phyloP scores from a whole-genome alignment of 2,888 invertebrate genomes.

The Epinotia brunnichana region DNA sequence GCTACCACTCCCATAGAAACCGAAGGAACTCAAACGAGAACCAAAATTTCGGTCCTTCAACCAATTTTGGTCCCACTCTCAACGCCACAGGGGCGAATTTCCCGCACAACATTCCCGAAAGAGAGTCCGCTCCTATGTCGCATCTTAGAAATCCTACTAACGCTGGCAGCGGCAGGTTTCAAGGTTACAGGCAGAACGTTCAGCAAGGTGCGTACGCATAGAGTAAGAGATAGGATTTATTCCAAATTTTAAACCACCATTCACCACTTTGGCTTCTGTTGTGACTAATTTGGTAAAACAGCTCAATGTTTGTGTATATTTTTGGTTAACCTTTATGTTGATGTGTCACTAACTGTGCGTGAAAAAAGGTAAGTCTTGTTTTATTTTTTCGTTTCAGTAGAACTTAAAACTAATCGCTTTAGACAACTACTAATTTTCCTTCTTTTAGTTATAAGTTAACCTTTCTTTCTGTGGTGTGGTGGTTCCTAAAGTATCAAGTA shows the following conservation, averaged over 20 bases:
- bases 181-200: slow-evolving; percentile 77
- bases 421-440: slow-evolving; percentile 54
- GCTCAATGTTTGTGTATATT: slow-evolving; percentile 68
- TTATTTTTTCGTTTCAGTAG: slow-evolving; percentile 54
- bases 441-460: slow-evolving; percentile 48
- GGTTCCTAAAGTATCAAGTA: slow-evolving; percentile 61
- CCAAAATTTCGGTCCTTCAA: slow-evolving; percentile 68
- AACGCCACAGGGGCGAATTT: slow-evolving; percentile 76
- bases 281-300: slow-evolving; percentile 77
- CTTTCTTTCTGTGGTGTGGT: slow-evolving; percentile 77
- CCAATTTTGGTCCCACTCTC: slow-evolving; percentile 77
- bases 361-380: slow-evolving; percentile 70
- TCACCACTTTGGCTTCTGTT: slow-evolving; percentile 74
- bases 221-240: slow-evolving; percentile 69
- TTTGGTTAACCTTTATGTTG: slow-evolving; percentile 58
- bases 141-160: slow-evolving; percentile 77
- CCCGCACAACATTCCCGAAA: slow-evolving; percentile 71
- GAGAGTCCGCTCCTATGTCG: slow-evolving; percentile 79
- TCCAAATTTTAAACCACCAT: slow-evolving; percentile 70
- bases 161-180: slow-evolving; percentile 76
- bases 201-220: slow-evolving; percentile 81
- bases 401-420: slow-evolving; percentile 60
- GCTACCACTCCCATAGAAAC: slow-evolving; percentile 78
- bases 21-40: slow-evolving; percentile 78
- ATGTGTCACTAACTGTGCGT: slow-evolving; percentile 66